Base-by-base conservation (phyloP, 2,113 vertebrate genomes). In the Hippocampus comes region DNA sequence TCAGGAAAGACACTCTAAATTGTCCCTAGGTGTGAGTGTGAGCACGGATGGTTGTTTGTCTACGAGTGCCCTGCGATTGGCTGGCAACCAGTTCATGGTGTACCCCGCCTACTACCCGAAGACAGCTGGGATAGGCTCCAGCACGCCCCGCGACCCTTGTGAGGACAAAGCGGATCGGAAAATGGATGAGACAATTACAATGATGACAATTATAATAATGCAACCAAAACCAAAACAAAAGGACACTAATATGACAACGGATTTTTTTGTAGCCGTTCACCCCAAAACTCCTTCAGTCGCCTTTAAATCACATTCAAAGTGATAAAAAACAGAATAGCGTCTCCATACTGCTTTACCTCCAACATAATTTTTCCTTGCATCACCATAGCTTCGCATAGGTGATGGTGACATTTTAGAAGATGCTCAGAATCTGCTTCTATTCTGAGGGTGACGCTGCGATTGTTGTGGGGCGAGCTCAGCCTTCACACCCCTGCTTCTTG, bases 391-490 rank as follows among this genome's bases (percentile, higher is more conserved):
- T 20, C 34, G 4, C 15, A 11, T 11, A 1, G 25, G 27, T 68
- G 9, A n/a, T 1, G 17, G 23, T 17, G 67, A 68, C 48, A 51
- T 30, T 9, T 68, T n/a, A 17, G 43, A n/a, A n/a, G 57, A 68
- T 42, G 43, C 34, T 51, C 41, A 6, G 9, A 69, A 78, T 68
- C 55, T 2, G 65, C 70, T 75, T 53, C 67, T 73, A 46, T 75
- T 83, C 77, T 59, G 73, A 78, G 77, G 66, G 46, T 70, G 71
- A 80, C 77, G 68, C 79, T 86, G 69, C 83, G 84, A 86, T 90
- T 91, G 88, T 87, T 87, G 79, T 82, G 87, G 85, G 85, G n/a
- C 78, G 70, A 72, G 84, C 80, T 86, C 75, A 69, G 82, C 77
- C 86, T 76, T 82, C 83, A 65, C 75, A 79, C 82, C 84, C 71